Evolutionary conservation across 1,140 invertebrate genomes (phyloP), one percentile per base, ranked within the genome.

Genomic region (Drosophila paulistorum): DNA sequence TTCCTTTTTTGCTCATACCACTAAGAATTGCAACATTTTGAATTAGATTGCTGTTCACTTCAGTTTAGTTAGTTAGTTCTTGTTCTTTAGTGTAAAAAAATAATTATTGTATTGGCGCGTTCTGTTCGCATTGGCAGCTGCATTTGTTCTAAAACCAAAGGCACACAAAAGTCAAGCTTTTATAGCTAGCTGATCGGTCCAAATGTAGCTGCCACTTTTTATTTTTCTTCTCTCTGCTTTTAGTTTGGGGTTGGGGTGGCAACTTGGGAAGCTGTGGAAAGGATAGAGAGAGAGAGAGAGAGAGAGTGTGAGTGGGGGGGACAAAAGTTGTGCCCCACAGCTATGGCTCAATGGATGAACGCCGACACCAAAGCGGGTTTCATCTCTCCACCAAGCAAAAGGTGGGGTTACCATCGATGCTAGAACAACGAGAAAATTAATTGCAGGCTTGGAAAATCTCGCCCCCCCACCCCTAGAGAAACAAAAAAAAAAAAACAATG

Each of bases 361-460:
- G 58, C 65, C 59, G 66, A 57, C 74, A 58, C n/a, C 61, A 74
- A 30, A 71, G 66, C 68, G 71, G 57, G 79, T 74, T 72, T 58
- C 51, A 41, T 45, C 20, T 13, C 5, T 10, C 35, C 9, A 54
- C 23, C 9, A 26, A 7, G 14, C 11, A 7, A n/a, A 58, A 3
- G 41, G 39, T 57, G 45, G 20, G 33, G 26, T 33, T 55, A 30
- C 23, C 10, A 48, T 26, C 23, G 55, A 37, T 17, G 55, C 14
- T 78, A 74, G 79, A 74, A 74, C 48, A 84, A 79, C 82, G 66
- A 75, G 84, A 89, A 89, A 89, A 89, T 89, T 89, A 89, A 89
- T 89, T 89, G 84, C 85, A 78, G 73, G 55, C 80, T 77, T 42
- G 71, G 37, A 71, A 55, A 70, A 71, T 62, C 30, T 39, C 33